phyloP scores from a whole-genome alignment of 2,797 vertebrate genomes.

The Delichon dasypus region DNA sequence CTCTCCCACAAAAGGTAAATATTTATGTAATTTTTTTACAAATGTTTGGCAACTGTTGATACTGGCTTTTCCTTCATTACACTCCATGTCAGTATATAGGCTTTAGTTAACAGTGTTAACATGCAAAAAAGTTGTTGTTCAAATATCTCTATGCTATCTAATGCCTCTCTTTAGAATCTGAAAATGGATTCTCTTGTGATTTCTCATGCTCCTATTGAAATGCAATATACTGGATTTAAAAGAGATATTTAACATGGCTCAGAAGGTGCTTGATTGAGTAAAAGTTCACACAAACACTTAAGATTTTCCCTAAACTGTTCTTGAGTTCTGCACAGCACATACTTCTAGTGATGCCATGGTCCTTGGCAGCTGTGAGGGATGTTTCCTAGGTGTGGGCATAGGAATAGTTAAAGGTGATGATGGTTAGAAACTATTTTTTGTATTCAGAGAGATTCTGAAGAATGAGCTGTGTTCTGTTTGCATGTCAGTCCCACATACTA shows the following conservation, averaged over 20 bases:
- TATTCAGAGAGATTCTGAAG: background rate
- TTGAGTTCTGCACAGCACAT: background rate
- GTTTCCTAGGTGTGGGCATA: background rate
- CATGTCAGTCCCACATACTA: background rate
- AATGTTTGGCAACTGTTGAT: conserved; percentile 67
- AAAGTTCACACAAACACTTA: background rate
- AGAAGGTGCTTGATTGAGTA: background rate
- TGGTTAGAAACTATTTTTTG: background rate
- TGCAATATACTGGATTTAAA: background rate
- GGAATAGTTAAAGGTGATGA: background rate
- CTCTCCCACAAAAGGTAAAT: conserved; percentile 84
- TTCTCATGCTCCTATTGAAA: background rate
- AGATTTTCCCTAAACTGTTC: background rate
- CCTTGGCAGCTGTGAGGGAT: background rate
- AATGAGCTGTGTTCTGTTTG: background rate
- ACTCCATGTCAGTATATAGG: background rate
- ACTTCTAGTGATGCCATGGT: background rate
- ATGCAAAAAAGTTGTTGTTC: background rate
- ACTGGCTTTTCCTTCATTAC: conserved; percentile 32
- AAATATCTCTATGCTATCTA: background rate
- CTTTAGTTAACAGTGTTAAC: background rate
- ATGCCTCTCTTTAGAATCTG: background rate
- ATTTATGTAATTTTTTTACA: conserved; percentile 73
- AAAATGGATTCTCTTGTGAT: background rate
- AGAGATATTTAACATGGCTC: background rate